phyloP scores from a whole-genome alignment of 2,888 invertebrate genomes.

The Athalia rosae region DNA sequence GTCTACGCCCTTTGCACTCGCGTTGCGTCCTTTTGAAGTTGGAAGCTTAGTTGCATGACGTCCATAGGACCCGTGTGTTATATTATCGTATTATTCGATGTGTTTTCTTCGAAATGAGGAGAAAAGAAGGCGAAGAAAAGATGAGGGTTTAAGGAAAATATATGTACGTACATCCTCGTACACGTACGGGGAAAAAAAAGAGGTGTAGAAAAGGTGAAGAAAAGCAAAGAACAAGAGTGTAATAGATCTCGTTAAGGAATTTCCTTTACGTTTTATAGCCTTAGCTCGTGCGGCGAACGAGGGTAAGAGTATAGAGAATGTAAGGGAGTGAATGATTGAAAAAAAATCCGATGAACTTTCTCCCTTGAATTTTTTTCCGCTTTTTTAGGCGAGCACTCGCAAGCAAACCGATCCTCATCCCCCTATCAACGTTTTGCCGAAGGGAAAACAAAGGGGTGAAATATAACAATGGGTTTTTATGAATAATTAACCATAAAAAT shows the following conservation, averaged over 20 bases:
- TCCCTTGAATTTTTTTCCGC: not conserved
- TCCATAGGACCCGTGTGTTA: too few relatives aligned
- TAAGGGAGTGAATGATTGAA: not conserved
- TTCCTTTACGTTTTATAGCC: not conserved
- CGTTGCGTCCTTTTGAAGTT: slow-evolving; percentile 8
- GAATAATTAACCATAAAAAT: not conserved
- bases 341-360: not conserved
- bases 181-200: not conserved
- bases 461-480: not conserved
- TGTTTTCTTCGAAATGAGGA: too few relatives aligned
- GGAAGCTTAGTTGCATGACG: too few relatives aligned
- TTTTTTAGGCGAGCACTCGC: not conserved
- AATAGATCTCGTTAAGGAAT: not conserved
- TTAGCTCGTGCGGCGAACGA: not conserved
- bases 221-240: not conserved
- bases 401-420: not conserved
- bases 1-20: slow-evolving; percentile 23
- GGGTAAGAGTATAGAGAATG: not conserved
- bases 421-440: not conserved
- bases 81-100: too few relatives aligned
- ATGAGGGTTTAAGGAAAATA: not conserved
- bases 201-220: not conserved
- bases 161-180: not conserved
- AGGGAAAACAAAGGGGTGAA: not conserved
- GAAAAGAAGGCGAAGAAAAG: not conserved